phyloP scores from a whole-genome alignment of 1,140 invertebrate genomes.

The Papilio polyxenes region DNA sequence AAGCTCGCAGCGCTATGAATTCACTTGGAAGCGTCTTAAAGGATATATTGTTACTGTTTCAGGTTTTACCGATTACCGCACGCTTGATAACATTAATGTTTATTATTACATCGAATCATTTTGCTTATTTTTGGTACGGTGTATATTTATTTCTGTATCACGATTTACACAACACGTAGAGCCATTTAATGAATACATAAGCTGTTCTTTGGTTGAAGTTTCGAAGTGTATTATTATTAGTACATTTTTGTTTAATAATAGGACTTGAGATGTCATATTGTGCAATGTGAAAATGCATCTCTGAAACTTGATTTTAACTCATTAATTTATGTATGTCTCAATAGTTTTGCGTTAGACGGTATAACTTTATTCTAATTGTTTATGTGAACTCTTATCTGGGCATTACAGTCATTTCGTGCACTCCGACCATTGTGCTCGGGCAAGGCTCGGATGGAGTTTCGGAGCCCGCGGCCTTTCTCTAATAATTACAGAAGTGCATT shows the following conservation, averaged over 20 bases:
- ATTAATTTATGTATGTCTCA: background rate
- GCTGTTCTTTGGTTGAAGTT: no score
- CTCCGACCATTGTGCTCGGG: background rate
- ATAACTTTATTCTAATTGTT: slow-evolving; percentile 14
- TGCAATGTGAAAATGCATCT: background rate
- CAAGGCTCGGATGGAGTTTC: slow-evolving; percentile 50
- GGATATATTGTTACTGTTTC: background rate
- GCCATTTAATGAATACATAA: no score
- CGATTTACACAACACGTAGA: no score
- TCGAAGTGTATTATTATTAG: no score
- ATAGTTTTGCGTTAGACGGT: background rate
- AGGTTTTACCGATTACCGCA: slow-evolving; percentile 17
- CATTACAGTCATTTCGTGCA: background rate
- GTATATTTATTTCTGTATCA: no score
- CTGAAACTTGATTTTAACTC: background rate
- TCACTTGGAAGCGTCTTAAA: slow-evolving; percentile 2
- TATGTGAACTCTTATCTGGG: background rate
- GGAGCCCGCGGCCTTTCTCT: slow-evolving; percentile 61
- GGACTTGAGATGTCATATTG: background rate
- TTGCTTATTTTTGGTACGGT: background rate
- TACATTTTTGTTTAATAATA: no score
- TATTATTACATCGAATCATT: background rate
- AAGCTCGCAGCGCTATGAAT: slow-evolving; percentile 16
- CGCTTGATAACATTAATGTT: slow-evolving; percentile 11
- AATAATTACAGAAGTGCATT: slow-evolving; percentile 75